Evolutionary conservation across 2,113 vertebrate species (phyloP).

Genomic region (Ceyx cyanopectus): DNA sequence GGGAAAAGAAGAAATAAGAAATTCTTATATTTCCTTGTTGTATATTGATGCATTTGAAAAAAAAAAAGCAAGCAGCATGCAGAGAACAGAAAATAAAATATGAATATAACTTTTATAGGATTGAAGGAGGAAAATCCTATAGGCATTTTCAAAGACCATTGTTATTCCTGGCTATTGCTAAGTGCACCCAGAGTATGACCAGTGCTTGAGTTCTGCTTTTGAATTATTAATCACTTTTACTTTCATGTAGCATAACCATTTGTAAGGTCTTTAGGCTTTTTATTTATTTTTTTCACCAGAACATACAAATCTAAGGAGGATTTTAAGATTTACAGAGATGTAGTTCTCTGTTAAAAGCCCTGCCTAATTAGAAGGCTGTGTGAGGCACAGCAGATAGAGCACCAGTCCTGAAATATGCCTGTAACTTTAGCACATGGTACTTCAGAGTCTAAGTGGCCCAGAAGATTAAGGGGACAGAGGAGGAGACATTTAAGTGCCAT

Average conservation of each 20-base stretch:
- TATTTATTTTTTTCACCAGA: neutral
- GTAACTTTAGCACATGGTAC: neutral
- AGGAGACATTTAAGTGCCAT: rapidly evolving
- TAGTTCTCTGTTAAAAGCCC: neutral
- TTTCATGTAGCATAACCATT: neutral
- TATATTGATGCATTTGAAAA: neutral
- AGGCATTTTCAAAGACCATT: neutral
- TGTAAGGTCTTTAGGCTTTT: neutral
- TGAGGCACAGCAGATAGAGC: neutral
- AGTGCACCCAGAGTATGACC: neutral
- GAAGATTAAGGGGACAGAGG: neutral
- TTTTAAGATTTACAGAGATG: neutral
- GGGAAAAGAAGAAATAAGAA: neutral
- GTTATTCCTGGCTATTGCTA: neutral
- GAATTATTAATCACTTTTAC: neutral
- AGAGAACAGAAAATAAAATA: neutral
- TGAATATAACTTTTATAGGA: neutral
- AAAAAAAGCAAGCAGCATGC: neutral
- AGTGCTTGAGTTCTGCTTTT: neutral
- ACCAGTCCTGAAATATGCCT: neutral
- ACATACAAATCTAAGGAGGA: neutral
- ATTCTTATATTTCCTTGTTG: neutral
- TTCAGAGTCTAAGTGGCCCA: neutral
- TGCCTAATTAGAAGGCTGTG: neutral
- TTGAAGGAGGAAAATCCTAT: neutral